Evolutionary conservation across 92 coral and sea anemone species (phyloP), one percentile per base, ranked within the genome.

Genomic region (Ricordea florida): DNA sequence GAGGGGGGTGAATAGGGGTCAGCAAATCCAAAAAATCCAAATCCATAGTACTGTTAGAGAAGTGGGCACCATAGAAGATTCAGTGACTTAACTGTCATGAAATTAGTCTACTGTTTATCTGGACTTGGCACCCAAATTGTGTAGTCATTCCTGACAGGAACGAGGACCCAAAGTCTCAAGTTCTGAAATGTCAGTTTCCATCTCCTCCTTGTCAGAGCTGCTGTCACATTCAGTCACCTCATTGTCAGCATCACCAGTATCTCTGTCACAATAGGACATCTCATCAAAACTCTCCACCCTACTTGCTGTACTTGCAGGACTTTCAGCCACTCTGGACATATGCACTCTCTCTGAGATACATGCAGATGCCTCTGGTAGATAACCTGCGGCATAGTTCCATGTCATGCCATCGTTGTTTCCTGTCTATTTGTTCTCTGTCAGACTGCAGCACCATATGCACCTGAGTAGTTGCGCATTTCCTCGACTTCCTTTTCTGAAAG

Each of bases 171-270:
- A 62, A n/a, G n/a, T 69, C 4, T 69, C 50, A 5, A 69, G 76
- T 69, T 30, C 64, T 29, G 64, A 34, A 34, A 57, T 33, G 42
- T 34, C 61, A 10, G n/a, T 1, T 31, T 64, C 68, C 45, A 27
- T 72, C 24, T 75, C 73, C 55, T 77, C 84, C 53, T 66, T 67
- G 25, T 77, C 51, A 36, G 84, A 64, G 67, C 76, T 66, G 37
- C 36, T 10, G 44, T 77, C 59, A 28, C 27, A 76, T 35, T 64
- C 57, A 49, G 31, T 49, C 57, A 49, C 29, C 31, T 49, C 29
- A 49, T 21, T 33, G 57, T 49, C 57, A 26, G 57, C 84, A 26
- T 59, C 32, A 56, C 55, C 41, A 46, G 37, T 59, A 13, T 32
- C 30, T 26, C 66, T 57, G 34, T 48, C 43, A 41, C 58, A 34